These are phyloP conservation scores for Cardiocondyla obscurior DNA, from an alignment of 1,140 invertebrate genomes.

Conservation along the genomic window DNA sequence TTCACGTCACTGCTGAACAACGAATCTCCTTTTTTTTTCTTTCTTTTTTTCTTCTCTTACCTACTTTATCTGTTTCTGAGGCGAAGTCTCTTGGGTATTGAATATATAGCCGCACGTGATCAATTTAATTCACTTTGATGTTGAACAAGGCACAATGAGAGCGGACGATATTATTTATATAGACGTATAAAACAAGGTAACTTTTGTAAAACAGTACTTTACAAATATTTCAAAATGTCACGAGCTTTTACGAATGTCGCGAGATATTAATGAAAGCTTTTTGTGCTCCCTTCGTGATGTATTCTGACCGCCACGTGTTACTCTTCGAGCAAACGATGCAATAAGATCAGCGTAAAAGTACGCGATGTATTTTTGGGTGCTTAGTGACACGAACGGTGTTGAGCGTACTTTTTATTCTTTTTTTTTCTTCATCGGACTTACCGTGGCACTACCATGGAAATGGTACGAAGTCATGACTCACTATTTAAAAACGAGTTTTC, in stretches of 20 bases:
- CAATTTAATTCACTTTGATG: background rate
- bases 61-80: background rate
- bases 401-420: constrained; percentile 4
- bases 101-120: background rate
- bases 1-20: background rate
- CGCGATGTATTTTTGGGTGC: constrained; percentile 26
- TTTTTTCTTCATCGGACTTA: constrained; percentile 32
- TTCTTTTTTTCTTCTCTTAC: constrained; percentile 5
- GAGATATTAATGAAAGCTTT: constrained; percentile 17
- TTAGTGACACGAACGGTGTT: constrained; percentile 11
- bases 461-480: constrained; percentile 30
- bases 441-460: constrained; percentile 7
- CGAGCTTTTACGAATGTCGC: background rate
- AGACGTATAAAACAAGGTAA: background rate
- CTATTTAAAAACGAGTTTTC: constrained; percentile 39
- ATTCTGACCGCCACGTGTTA: background rate
- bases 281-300: background rate
- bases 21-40: background rate
- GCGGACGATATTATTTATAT: background rate
- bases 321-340: constrained; percentile 6
- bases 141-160: background rate
- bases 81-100: background rate
- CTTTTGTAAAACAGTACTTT: background rate
- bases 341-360: background rate
- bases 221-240: constrained; percentile 13